phyloP scores from a whole-genome alignment of 2,797 vertebrate genomes.

The Acipenser oxyrinchus region DNA sequence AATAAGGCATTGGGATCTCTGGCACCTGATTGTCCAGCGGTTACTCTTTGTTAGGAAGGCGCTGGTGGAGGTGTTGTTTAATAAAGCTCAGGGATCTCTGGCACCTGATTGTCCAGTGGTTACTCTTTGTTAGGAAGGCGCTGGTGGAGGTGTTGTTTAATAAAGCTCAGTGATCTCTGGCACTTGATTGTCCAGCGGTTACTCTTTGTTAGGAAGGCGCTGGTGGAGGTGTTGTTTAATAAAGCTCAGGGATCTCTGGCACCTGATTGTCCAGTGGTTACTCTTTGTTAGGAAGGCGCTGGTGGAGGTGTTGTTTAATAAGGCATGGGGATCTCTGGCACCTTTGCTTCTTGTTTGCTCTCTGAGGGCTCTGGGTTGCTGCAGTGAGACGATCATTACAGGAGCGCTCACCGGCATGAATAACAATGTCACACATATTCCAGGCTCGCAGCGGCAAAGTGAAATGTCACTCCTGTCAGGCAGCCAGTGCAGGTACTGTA shows the following conservation, averaged over 20 bases:
- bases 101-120: no score
- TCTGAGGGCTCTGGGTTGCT: conserved; percentile 65
- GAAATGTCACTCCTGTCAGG: conserved; percentile 75
- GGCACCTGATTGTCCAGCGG: conserved; percentile 69
- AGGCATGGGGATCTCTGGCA: conserved; percentile 66
- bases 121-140: no score
- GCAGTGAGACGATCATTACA: conserved; percentile 77
- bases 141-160: no score
- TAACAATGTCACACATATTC: conserved; percentile 74
- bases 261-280: conserved; percentile 15
- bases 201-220: no score
- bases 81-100: no score
- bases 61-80: no score
- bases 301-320: conserved; percentile 70
- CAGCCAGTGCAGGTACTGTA: conserved; percentile 60
- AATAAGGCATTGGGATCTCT: conserved; percentile 70
- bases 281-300: conserved; percentile 7
- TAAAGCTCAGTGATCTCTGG: no score
- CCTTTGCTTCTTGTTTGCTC: conserved; percentile 67
- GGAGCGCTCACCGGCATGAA: conserved; percentile 72
- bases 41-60: conserved; percentile 70
- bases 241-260: conserved; percentile 64
- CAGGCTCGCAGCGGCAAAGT: conserved; percentile 63
- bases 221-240: not conserved
- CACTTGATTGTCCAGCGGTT: no score